These are phyloP conservation scores for Cebidichthys violaceus DNA, from an alignment of 2,113 vertebrate genomes.

Conservation along the genomic window DNA sequence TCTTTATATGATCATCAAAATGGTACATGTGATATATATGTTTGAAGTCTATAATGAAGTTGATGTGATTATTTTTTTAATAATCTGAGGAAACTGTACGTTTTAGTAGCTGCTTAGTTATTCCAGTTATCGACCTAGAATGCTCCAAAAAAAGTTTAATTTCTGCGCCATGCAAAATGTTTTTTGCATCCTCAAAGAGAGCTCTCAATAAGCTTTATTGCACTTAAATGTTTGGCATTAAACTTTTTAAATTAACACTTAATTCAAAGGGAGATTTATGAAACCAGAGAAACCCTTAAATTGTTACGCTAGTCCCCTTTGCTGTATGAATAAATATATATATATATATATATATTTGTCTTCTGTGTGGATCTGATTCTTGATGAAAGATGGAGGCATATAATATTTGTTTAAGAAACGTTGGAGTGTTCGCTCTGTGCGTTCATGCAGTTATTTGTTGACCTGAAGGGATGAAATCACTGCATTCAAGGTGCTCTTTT, in stretches of 20 bases:
- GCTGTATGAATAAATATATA: too few species aligned
- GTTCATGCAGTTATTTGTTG: constrained; percentile 22
- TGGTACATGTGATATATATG: background rate
- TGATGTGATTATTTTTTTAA: background rate
- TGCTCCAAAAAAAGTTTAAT: background rate
- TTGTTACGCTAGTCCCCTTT: background rate
- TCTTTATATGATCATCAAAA: background rate
- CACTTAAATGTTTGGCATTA: background rate
- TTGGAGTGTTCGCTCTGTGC: constrained; percentile 2
- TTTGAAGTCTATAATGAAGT: too few species aligned
- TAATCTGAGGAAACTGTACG: background rate
- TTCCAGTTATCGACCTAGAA: background rate
- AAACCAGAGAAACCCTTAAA: background rate
- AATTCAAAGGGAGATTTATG: background rate
- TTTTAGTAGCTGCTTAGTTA: too few species aligned
- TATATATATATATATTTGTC: too few species aligned
- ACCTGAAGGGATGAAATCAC: background rate
- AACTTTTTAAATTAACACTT: background rate
- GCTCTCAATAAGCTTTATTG: background rate
- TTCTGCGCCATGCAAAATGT: background rate
- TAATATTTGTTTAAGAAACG: background rate
- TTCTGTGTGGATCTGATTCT: background rate
- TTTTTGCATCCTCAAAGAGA: background rate
- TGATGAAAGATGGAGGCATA: background rate
- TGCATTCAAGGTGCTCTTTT: background rate